Conservation (phyloP, 2,797 vertebrate species). For the Helarctos malayanus region DNA sequence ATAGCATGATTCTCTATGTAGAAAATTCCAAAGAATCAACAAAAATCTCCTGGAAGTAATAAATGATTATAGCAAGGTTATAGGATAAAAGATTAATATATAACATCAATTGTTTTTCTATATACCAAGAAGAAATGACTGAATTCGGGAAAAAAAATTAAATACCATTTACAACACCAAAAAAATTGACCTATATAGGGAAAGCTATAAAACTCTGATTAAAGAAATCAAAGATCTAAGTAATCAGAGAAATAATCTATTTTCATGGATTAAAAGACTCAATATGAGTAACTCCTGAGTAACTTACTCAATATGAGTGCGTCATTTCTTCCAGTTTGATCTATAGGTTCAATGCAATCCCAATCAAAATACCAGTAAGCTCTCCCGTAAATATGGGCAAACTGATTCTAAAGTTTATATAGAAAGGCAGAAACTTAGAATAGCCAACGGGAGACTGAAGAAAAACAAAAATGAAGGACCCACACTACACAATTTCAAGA, state of each 20-base stretch:
- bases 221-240: not conserved
- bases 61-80: not conserved
- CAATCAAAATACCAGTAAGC: not conserved
- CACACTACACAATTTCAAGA: not conserved
- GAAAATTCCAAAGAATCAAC: not conserved
- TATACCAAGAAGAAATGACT: not conserved
- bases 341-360: not conserved
- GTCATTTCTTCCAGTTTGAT: not conserved
- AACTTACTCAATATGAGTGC: not conserved
- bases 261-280: not conserved
- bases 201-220: not conserved
- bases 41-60: not conserved
- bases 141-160: not conserved
- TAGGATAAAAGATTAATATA: not conserved
- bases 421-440: not conserved
- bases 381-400: not conserved
- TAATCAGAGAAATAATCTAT: not conserved
- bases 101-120: not conserved
- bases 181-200: not conserved
- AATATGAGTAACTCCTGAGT: not conserved
- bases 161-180: not conserved
- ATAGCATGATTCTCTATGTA: not conserved
- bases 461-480: not conserved
- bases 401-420: not conserved
- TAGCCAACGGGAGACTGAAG: not conserved